These are phyloP conservation scores for Polydrusus pterygomalis DNA, from an alignment of 2,888 invertebrate genomes.

Conservation along the genomic window DNA sequence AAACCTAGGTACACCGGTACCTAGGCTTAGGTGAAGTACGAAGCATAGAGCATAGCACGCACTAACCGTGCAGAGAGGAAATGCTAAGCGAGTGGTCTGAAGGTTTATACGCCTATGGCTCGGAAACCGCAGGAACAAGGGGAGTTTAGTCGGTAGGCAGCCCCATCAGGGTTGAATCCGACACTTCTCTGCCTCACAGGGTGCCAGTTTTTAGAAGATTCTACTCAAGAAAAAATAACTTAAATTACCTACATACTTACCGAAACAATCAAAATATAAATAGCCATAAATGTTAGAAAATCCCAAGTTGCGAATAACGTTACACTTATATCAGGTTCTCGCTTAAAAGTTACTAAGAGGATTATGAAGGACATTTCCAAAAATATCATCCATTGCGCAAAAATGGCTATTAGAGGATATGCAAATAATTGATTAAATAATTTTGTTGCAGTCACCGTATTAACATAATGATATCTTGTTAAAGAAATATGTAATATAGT, in stretches of 20 bases:
- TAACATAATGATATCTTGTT: background rate
- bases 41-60: no score
- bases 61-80: no score
- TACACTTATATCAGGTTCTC: background rate
- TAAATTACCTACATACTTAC: background rate
- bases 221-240: no score
- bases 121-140: no score
- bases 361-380: background rate
- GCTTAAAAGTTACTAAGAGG: background rate
- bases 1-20: no score
- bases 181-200: no score
- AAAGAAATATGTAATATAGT: background rate
- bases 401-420: background rate
- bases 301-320: background rate
- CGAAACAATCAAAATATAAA: background rate
- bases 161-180: no score
- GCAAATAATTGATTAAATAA: background rate
- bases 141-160: no score
- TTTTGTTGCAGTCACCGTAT: background rate
- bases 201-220: no score
- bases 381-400: background rate
- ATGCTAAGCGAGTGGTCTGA: no score
- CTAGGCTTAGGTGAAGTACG: no score
- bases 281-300: background rate
- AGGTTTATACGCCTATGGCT: no score